Base-by-base conservation (phyloP, 2,113 vertebrate species). In the Myotis davidii region DNA sequence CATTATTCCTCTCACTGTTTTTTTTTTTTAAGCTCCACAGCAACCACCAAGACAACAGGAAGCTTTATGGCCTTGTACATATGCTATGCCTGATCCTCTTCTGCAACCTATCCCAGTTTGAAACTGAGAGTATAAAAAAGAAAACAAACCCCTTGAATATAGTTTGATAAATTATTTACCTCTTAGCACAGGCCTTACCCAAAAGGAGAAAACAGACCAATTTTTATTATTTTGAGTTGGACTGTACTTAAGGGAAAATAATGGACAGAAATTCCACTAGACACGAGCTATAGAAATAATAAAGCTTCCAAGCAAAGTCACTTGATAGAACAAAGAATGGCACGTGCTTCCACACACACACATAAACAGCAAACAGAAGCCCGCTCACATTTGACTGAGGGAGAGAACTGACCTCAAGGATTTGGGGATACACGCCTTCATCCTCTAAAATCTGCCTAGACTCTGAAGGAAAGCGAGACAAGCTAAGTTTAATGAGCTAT, bases 121-220 rank as follows among this genome's bases (percentile, higher is more conserved):
- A 85, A 74, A 20, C 72, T 54, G 21, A 76, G 17, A 37, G 4
- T 52, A 54, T 3, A 52, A 0, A 37, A 17, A 74, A 79, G 12
- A 88, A 95, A 94, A 69, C 2, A 93, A 86, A 6, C 2, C 0
- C 13, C n/a, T 76, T 73, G 39, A 61, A 67, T 72, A 70, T 23
- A 64, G 59, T 83, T 77, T 69, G 52, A 93, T 92, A 92, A 69
- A 50, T 83, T 84, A 89, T 90, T 96, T 94, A 85, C 20, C 39
- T 88, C 52, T 90, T 94, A 92, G 83, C 10, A 83, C 21, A 83
- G 83, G 39, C 84, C 42, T 74, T 69, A 70, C 23, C n/a, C 37
- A 50, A 91, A 92, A 91, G n/a, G 23, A 83, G 4, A 93, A 56
- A 67, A 84, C 1, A 56, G 27, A 94, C 42, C 1, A 27, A 61